These are phyloP conservation scores for Chymomyza amoena DNA, from an alignment of 2,888 invertebrate genomes.

Conservation along the genomic window DNA sequence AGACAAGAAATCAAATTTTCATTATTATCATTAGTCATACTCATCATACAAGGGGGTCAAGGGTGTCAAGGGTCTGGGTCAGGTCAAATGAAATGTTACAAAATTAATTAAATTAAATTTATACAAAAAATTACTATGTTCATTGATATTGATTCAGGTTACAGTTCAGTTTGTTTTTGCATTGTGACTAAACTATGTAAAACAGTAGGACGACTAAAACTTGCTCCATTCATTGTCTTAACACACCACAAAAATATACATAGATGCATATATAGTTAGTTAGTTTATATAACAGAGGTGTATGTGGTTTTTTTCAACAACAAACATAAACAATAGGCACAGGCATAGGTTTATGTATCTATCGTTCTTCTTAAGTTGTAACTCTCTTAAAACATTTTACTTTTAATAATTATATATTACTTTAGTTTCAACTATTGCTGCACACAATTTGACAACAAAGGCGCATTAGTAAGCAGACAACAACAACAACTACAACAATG, in stretches of 20 bases:
- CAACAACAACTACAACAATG: background rate
- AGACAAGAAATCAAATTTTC: conserved; percentile 1
- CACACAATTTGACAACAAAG: background rate
- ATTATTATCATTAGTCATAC: too few species aligned
- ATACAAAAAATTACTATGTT: conserved; percentile 20
- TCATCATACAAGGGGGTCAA: too few species aligned
- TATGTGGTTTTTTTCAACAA: background rate
- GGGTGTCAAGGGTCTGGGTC: too few species aligned
- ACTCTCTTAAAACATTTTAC: background rate
- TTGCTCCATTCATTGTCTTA: background rate
- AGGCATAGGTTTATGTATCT: background rate
- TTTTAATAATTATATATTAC: background rate
- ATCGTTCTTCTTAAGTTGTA: background rate
- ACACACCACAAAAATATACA: background rate
- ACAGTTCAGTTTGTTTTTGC: background rate
- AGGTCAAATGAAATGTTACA: background rate
- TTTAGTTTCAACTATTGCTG: too few species aligned
- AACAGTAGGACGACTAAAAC: conserved; percentile 21
- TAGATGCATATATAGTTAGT: background rate
- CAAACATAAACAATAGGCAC: background rate
- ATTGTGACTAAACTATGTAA: conserved; percentile 8
- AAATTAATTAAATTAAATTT: background rate
- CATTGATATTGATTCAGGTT: conserved; percentile 5
- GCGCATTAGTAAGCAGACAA: background rate
- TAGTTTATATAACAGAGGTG: background rate